Conservation (phyloP, 1,140 invertebrate genomes). For the Melipona quadrifasciata region DNA sequence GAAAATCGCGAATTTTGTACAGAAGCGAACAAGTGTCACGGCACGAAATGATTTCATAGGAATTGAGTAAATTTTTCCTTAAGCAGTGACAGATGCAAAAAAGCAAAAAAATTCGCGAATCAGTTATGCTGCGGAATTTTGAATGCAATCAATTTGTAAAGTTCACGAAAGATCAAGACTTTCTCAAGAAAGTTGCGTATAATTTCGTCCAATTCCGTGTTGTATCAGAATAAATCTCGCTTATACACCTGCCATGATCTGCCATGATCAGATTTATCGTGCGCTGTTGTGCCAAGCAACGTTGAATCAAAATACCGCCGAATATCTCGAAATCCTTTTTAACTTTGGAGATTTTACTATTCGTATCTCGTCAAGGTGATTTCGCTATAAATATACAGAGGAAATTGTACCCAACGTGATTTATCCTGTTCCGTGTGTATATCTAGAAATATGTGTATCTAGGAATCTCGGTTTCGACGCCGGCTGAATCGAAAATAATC, state of each 20-base stretch:
- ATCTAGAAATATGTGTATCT: neutral
- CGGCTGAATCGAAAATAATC: neutral
- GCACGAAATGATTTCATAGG: neutral
- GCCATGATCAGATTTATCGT: neutral
- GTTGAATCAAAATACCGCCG: neutral
- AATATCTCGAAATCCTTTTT: neutral
- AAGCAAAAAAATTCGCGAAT: neutral
- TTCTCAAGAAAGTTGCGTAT: neutral
- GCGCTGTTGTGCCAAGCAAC: constrained; percentile 23
- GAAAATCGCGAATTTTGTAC: neutral
- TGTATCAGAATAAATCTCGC: neutral
- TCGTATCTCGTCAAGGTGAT: neutral
- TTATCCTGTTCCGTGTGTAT: neutral
- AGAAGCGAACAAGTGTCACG: neutral
- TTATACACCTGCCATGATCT: neutral
- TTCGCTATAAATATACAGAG: no score
- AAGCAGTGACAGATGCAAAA: neutral
- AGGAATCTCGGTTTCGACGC: neutral
- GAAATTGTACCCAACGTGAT: neutral
- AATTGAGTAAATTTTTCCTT: neutral
- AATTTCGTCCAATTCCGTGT: neutral
- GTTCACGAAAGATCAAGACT: neutral
- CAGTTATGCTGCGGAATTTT: no score
- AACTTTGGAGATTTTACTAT: neutral
- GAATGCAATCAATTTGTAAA: neutral